phyloP scores from a whole-genome alignment of 1,140 invertebrate genomes.

The Drosophila elegans region DNA sequence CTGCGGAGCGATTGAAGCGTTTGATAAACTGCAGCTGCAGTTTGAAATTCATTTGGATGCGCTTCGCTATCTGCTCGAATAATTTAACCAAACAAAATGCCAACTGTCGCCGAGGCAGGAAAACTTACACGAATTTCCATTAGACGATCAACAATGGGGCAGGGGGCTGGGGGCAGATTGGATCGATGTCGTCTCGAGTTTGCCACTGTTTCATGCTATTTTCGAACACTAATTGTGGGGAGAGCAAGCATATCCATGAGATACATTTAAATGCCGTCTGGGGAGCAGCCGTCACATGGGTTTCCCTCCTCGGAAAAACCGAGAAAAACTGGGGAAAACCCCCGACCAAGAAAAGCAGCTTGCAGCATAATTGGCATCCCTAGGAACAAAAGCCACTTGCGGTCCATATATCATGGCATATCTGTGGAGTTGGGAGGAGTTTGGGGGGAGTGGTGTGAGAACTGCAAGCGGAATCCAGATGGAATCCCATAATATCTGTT shows the following conservation, averaged over 20 bases:
- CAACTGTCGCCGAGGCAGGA: slow-evolving; percentile 16
- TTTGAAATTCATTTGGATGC: slow-evolving; percentile 31
- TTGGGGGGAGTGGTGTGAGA: slow-evolving; percentile 10
- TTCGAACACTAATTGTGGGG: slow-evolving; percentile 40
- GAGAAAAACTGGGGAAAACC: neutral
- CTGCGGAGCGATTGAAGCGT: slow-evolving; percentile 25
- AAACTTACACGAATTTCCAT: slow-evolving; percentile 25
- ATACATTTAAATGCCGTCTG: slow-evolving; percentile 44
- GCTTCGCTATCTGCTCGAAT: slow-evolving; percentile 31
- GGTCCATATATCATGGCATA: slow-evolving; percentile 43
- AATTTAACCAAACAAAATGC: slow-evolving; percentile 33
- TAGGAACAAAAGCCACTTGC: slow-evolving; percentile 42
- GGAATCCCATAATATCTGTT: slow-evolving; percentile 32
- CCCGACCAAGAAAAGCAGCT: slow-evolving; percentile 3
- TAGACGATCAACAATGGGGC: neutral
- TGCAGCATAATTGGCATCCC: slow-evolving; percentile 31
- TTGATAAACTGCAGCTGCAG: slow-evolving; percentile 46
- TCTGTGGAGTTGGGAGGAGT: slow-evolving; percentile 1
- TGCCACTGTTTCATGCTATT: slow-evolving; percentile 24
- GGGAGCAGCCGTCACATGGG: slow-evolving; percentile 20
- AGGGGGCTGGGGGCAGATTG: too few relatives aligned
- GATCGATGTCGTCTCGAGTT: slow-evolving; percentile 25
- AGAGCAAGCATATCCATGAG: slow-evolving; percentile 39
- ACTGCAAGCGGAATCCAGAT: slow-evolving; percentile 16
- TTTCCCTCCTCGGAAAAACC: neutral